These are phyloP conservation scores for Limnephilus rhombicus DNA, from an alignment of 2,888 invertebrate genomes.

Conservation along the genomic window DNA sequence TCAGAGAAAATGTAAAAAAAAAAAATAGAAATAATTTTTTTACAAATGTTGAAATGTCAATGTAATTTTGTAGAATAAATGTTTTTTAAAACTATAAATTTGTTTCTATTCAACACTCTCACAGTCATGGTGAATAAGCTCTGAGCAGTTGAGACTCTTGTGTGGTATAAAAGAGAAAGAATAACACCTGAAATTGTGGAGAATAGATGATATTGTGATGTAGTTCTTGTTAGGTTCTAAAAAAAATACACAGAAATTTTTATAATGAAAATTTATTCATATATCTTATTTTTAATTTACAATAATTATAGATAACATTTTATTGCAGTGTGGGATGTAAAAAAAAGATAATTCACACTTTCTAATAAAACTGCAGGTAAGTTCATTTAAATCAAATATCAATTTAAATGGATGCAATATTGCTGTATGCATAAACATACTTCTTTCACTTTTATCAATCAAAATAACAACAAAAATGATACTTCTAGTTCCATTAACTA, in stretches of 20 bases:
- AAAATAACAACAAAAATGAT: not conserved
- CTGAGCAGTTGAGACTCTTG: too few relatives aligned
- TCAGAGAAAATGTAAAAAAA: not conserved
- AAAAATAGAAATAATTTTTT: not conserved
- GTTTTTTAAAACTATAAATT: not conserved
- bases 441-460: not conserved
- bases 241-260: not conserved
- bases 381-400: not conserved
- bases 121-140: too few relatives aligned
- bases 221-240: not conserved
- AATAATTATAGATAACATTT: not conserved
- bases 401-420: not conserved
- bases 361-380: not conserved
- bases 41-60: not conserved
- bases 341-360: not conserved
- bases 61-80: not conserved
- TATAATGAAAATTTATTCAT: not conserved
- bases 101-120: not conserved
- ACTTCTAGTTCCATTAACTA: not conserved
- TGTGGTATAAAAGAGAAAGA: too few relatives aligned
- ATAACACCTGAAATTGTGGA: too few relatives aligned
- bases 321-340: not conserved
- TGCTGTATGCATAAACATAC: conserved; percentile 11
- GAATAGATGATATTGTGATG: too few relatives aligned
- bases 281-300: not conserved